Conservation (phyloP, 2,797 vertebrate genomes). For the Bryconaethiops microstoma region DNA sequence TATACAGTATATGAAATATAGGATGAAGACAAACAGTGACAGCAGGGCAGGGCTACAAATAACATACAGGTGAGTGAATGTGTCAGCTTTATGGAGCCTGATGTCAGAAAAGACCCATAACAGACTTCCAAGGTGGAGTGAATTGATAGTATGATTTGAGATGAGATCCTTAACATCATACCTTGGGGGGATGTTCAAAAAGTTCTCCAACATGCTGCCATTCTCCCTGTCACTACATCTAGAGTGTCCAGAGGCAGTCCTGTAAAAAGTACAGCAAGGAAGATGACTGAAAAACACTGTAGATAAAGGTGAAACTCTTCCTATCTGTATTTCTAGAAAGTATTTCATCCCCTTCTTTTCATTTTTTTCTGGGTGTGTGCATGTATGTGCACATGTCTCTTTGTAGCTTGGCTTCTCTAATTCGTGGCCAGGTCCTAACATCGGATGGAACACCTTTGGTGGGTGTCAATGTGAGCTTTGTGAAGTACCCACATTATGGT, state of each 20-base stretch:
- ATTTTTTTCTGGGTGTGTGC: background rate
- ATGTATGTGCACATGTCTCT: slow-evolving; percentile 4
- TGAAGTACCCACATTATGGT: slow-evolving; percentile 86
- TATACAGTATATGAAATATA: too few relatives aligned
- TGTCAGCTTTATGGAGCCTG: too few relatives aligned
- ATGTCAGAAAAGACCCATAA: too few relatives aligned
- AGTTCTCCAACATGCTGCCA: background rate
- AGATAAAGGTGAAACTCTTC: background rate
- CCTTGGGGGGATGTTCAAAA: background rate
- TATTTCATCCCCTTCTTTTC: background rate
- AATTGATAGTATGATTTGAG: too few relatives aligned
- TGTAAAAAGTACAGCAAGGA: background rate
- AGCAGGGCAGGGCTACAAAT: too few relatives aligned
- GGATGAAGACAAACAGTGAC: too few relatives aligned
- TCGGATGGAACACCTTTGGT: slow-evolving; percentile 87
- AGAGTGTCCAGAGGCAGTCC: background rate
- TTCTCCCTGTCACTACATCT: background rate
- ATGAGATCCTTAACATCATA: background rate
- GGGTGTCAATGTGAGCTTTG: slow-evolving; percentile 89
- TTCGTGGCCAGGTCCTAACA: slow-evolving; percentile 89
- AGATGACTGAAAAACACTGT: background rate
- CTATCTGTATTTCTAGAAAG: background rate
- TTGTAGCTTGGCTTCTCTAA: slow-evolving; percentile 84
- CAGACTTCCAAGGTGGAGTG: too few relatives aligned
- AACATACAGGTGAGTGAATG: too few relatives aligned